Base-by-base conservation (phyloP, 2,888 invertebrate genomes). In the Gastrophysa polygoni region DNA sequence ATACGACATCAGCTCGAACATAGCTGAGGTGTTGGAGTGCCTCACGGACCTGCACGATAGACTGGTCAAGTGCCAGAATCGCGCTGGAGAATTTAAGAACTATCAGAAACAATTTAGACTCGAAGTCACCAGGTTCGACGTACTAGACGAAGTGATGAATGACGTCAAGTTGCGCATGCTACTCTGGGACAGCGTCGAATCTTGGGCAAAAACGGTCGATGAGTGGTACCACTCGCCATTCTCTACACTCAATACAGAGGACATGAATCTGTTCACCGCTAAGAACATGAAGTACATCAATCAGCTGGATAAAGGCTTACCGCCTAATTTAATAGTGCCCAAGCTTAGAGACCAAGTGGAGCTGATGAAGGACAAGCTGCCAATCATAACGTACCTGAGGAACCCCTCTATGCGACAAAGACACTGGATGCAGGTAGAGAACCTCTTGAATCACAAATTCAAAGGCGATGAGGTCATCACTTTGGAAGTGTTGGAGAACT, bases 91-190 rank as follows among this genome's bases (percentile, higher is more conserved):
- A 73, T 93, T 89, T 76, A 88, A 91, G 67, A 86, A 87, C 0
- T 91, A 92, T 83, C 95, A 96, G 80, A 93, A 91, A 78, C 88
- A 91, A 75, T 94, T 95, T 75, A 90, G 91, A 84, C 87, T 95
- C 67, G 94, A 95, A 74, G 89, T 94, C 14, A 91, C 92, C 0
- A 86, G 93, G 74, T 89, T 92, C 76, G 94, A 94, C 69, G 87
- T 89, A 63, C 83, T 96, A 66, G 93, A 94, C 56, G 89, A 91
- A 77, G 90, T 92, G 0, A 87, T 90, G 70, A 89, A 87, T 66
- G 92, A 94, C 68, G 88, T 95, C 1, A 91, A 89, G 77, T 83
- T 95, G 43, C 87, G 95, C 34, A 89, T 90, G 76, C 84, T 91
- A 56, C 82, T 96, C 0, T 95, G 95, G 92, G 90, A 90, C 50